These are phyloP conservation scores for Brachymystax lenok DNA, from an alignment of 2,797 vertebrate species.

Conservation along the genomic window DNA sequence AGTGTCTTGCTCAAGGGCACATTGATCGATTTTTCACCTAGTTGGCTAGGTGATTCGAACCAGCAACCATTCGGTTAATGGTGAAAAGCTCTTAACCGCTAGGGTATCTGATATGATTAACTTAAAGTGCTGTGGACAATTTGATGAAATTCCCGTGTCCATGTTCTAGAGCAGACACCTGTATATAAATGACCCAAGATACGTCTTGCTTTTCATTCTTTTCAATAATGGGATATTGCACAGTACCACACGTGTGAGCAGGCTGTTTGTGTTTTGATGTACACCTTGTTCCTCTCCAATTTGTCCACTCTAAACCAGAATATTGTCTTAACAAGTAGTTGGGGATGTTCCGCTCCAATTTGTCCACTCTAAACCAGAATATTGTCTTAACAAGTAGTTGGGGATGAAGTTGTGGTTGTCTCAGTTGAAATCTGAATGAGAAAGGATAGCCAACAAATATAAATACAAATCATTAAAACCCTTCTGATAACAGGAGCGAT, in stretches of 20 bases:
- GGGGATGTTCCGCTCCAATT: too few species aligned
- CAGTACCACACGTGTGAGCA: neutral
- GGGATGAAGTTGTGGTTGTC: slow-evolving; percentile 12
- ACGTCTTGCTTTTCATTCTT: neutral
- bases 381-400: slow-evolving; percentile 34
- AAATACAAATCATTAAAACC: too few species aligned
- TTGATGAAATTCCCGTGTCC: neutral
- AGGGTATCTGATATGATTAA: too few species aligned
- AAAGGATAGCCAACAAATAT: neutral
- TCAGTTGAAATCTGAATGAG: slow-evolving; percentile 55
- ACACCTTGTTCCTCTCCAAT: neutral
- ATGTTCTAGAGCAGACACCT: neutral
- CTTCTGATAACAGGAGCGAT: too few species aligned
- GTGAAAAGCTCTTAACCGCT: too few species aligned
- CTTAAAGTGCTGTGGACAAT: neutral
- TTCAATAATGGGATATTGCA: neutral
- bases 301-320: too few species aligned
- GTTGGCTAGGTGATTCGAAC: too few species aligned
- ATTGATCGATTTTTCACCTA: too few species aligned
- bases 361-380: slow-evolving; percentile 4
- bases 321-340: too few species aligned
- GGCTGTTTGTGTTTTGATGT: neutral
- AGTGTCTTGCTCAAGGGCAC: too few species aligned
- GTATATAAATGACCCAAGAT: neutral
- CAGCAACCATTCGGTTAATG: too few species aligned